Evolutionary conservation across 2,113 vertebrate genomes (phyloP).

Genomic region (Ranitomeya variabilis): DNA sequence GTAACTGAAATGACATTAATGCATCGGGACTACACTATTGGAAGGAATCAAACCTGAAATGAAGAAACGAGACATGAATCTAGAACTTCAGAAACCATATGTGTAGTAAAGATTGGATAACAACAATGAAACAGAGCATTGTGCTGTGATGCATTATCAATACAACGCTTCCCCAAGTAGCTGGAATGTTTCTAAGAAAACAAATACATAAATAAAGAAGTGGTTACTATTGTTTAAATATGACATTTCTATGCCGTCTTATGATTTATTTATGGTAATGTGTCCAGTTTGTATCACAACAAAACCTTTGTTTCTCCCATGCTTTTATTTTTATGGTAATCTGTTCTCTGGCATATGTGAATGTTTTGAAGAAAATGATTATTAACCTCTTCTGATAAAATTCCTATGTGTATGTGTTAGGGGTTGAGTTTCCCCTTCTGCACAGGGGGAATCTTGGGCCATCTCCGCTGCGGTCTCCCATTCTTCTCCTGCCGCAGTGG

Average conservation of each 20-base stretch:
- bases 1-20: constrained; percentile 24
- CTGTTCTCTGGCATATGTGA: no score
- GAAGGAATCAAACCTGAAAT: not conserved
- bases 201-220: not conserved
- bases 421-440: no score
- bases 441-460: no score
- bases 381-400: no score
- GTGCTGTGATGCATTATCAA: not conserved
- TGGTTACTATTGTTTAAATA: not conserved
- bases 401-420: no score
- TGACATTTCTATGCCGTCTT: not conserved
- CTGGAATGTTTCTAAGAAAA: not conserved
- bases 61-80: constrained; percentile 19
- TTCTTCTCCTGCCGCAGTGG: no score
- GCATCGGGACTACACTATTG: not conserved
- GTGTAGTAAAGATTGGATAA: not conserved
- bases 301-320: not conserved
- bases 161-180: not conserved
- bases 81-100: not conserved
- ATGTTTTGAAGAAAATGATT: no score
- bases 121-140: not conserved
- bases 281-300: not conserved
- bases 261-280: not conserved
- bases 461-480: no score
- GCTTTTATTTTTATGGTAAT: no score